Conservation (phyloP, 2,113 vertebrate genomes). For the Taxidea taxus region DNA sequence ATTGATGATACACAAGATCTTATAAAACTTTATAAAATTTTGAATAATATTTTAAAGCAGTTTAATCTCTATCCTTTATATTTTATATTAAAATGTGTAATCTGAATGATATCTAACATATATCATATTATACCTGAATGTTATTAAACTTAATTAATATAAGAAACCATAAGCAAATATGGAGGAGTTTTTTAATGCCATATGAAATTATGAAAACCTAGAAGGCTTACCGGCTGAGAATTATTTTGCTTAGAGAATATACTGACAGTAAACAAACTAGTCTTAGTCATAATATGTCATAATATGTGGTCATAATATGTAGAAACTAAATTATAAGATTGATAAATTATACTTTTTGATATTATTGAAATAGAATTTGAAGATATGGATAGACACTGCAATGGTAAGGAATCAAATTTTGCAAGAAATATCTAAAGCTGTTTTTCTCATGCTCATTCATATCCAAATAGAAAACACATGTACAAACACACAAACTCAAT, state of each 20-base stretch:
- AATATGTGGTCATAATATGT: not conserved
- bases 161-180: not conserved
- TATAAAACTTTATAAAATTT: not conserved
- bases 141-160: not conserved
- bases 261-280: not conserved
- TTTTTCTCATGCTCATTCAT: not conserved
- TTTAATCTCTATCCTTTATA: not conserved
- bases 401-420: not conserved
- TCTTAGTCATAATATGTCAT: not conserved
- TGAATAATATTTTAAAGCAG: not conserved
- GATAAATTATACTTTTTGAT: not conserved
- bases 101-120: not conserved
- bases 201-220: not conserved
- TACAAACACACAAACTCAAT: not conserved
- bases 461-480: not conserved
- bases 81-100: not conserved
- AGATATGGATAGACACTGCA: not conserved
- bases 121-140: not conserved
- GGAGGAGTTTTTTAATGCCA: not conserved
- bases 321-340: not conserved
- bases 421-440: not conserved
- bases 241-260: not conserved
- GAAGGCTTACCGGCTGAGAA: not conserved
- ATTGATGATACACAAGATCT: not conserved
- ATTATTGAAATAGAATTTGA: not conserved